phyloP scores from a whole-genome alignment of 2,113 vertebrate genomes.

The Ceyx margarethae region DNA sequence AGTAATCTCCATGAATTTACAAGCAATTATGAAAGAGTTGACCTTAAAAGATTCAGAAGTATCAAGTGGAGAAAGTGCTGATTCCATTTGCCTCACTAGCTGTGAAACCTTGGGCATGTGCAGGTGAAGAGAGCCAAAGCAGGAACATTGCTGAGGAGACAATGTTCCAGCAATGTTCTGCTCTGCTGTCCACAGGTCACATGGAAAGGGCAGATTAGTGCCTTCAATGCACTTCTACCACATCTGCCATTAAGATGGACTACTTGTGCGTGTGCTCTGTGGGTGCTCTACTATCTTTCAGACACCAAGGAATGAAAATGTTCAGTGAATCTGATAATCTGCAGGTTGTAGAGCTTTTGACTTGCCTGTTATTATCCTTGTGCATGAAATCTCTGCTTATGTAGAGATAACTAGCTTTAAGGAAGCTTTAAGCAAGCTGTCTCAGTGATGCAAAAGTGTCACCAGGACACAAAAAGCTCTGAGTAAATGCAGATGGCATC shows the following conservation, averaged over 20 bases:
- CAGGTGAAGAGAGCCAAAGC: background rate
- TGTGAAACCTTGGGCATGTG: background rate
- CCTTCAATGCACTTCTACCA: background rate
- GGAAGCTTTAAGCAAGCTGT: background rate
- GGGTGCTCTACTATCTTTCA: background rate
- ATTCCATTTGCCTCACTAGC: background rate
- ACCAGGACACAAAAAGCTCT: background rate
- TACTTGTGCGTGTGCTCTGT: background rate
- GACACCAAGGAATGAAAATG: background rate
- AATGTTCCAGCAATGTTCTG: background rate
- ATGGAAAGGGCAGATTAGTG: background rate
- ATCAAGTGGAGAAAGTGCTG: conserved; percentile 11
- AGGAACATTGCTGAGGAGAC: conserved; percentile 37
- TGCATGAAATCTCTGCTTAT: background rate
- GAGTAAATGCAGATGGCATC: background rate
- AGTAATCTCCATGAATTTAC: background rate
- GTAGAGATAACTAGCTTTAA: background rate
- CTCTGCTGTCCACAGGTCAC: background rate
- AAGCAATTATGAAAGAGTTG: background rate
- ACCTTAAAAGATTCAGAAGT: conserved; percentile 19
- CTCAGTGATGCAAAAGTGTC: background rate
- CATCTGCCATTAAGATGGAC: background rate
- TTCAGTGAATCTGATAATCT: background rate
- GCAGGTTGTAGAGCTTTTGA: background rate
- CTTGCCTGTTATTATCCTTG: background rate